Base-by-base conservation (phyloP, 2,797 vertebrate genomes). In the Eremophila alpestris region DNA sequence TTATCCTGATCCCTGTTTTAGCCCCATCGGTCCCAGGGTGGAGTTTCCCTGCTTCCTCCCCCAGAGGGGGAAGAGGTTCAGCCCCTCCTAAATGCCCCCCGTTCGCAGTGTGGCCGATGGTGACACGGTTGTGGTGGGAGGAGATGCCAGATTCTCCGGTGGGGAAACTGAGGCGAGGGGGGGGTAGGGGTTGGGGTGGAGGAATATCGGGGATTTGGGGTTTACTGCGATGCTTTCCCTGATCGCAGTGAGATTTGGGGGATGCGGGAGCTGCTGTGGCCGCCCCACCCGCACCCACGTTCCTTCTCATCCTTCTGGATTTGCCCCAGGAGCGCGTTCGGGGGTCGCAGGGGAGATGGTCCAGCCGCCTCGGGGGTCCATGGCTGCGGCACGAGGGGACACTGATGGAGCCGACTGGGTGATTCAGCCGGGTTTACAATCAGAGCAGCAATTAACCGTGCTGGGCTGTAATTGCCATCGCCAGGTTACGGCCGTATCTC, bases 401-500 rank as follows among this genome's bases (percentile, higher is more conserved):
- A 6, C 11, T 2, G 29, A 29, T 5, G 77, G 78, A 63, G 74
- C 81, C 5, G 10, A 9, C 5, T 3, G 2, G 30, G 46, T 94
- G 95, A 94, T 80, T 95, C 89, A 91, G 81, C 24, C 8, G 3
- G 30, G 24, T 36, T 80, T 52, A 29, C 45, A 21, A 77, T 58
- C 56, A 29, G 75, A 71, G 55, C 16, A 2, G 77, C 88, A 86
- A 91, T 94, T 94, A 94, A 71, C 27, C 52, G 36, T 48, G 30
- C 90, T 24, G 80, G 51, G 83, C 52, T 56, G 52, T 96, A 94
- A 94, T 94, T 94, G 90, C 91, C 79, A 48, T 45, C 15, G 48
- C 87, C 8, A 16, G 69, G 76, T 75, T 83, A 85, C 45, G 34
- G 79, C 73, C 13, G 1, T 63, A 54, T 68, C 79, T 70, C 69